phyloP scores from a whole-genome alignment of 2,797 vertebrate genomes.

The Crenichthys baileyi region DNA sequence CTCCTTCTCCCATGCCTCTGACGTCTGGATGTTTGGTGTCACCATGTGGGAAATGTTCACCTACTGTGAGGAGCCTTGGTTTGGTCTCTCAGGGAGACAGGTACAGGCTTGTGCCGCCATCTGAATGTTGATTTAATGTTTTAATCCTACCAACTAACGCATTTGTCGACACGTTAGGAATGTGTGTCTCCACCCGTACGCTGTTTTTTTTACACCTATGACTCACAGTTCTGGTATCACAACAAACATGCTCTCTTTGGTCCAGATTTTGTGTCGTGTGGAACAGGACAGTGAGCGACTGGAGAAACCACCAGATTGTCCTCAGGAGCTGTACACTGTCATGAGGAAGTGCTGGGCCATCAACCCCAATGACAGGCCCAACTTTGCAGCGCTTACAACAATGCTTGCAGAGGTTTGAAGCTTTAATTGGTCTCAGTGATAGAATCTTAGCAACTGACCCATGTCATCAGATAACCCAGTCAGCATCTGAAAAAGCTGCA shows the following conservation, averaged over 20 bases:
- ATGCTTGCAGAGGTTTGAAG: constrained; percentile 83
- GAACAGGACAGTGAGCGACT: constrained; percentile 85
- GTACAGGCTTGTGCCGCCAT: constrained; percentile 57
- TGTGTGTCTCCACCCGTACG: constrained; percentile 37
- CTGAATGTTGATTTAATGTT: not conserved
- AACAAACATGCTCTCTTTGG: not conserved
- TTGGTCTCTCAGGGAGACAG: constrained; percentile 85
- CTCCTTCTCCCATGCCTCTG: constrained; percentile 88
- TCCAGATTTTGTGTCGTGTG: constrained; percentile 83
- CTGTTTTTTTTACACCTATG: constrained; percentile 1
- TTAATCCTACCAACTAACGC: not conserved
- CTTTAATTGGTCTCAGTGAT: not conserved
- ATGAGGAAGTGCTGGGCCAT: constrained; percentile 88
- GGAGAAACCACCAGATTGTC: constrained; percentile 84
- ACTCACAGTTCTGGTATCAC: constrained; percentile 19
- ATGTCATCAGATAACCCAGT: not conserved
- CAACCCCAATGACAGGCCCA: constrained; percentile 81
- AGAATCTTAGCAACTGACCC: not conserved
- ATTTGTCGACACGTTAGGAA: constrained; percentile 26
- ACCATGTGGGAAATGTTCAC: constrained; percentile 95
- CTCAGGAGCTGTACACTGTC: constrained; percentile 82
- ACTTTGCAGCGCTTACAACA: constrained; percentile 76
- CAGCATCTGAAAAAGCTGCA: no score
- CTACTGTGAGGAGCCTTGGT: constrained; percentile 90
- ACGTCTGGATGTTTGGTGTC: constrained; percentile 93